Conservation (phyloP, 2,888 invertebrate genomes). For the Drymonia ruficornis region DNA sequence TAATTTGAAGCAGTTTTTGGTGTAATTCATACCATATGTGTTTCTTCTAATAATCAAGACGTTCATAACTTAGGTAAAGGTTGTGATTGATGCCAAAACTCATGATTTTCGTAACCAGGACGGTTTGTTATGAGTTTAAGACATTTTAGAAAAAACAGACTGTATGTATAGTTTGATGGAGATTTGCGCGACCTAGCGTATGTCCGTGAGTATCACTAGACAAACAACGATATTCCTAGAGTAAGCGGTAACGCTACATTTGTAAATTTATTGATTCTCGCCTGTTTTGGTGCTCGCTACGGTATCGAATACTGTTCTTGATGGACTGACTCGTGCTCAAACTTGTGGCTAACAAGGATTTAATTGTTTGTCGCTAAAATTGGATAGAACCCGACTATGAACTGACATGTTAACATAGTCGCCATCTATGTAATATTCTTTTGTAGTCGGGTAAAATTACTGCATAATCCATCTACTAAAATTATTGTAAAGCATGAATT, state of each 20-base stretch:
- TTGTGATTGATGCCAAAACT: no score
- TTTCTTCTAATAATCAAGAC: no score
- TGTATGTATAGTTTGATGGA: no score
- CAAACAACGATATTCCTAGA: slow-evolving; percentile 25
- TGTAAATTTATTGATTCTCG: slow-evolving; percentile 52
- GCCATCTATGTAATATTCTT: background rate
- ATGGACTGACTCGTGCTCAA: slow-evolving; percentile 24
- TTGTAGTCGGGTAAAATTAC: no score
- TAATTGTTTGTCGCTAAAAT: background rate
- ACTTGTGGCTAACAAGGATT: slow-evolving; percentile 7
- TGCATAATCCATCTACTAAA: no score
- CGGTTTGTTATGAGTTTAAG: no score
- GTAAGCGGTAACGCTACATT: slow-evolving; percentile 34
- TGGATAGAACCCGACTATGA: background rate
- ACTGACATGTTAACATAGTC: background rate
- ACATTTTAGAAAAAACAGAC: no score
- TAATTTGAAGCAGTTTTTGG: no score
- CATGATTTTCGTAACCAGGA: no score
- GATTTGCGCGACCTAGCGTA: no score
- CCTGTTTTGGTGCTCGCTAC: slow-evolving; percentile 64
- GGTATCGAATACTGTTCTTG: slow-evolving; percentile 54
- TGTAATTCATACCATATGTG: no score
- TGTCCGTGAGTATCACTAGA: slow-evolving; percentile 23
- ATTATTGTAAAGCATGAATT: background rate
- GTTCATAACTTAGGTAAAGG: no score